phyloP scores from a whole-genome alignment of 2,797 vertebrate species.

The Fundulus diaphanus region DNA sequence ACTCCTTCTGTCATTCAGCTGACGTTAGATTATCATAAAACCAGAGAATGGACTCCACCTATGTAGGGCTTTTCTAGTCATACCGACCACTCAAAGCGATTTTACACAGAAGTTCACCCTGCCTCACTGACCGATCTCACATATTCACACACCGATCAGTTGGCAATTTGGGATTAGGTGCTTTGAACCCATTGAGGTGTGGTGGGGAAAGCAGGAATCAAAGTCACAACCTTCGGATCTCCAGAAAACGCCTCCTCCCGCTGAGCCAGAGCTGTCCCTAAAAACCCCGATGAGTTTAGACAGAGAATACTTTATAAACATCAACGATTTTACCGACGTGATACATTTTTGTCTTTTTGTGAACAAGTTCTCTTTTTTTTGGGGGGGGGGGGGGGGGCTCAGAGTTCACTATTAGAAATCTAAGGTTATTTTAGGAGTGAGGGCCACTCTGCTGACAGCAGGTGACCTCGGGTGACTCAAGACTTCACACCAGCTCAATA shows the following conservation, averaged over 20 bases:
- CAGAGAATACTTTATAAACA: background rate
- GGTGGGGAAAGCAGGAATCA: background rate
- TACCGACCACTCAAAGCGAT: background rate
- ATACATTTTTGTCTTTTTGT: background rate
- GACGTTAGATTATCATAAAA: conserved; percentile 2
- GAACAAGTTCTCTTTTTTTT: background rate
- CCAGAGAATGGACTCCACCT: background rate
- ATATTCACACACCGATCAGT: background rate
- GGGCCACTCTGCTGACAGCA: background rate
- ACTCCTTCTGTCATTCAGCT: background rate
- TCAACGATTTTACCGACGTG: background rate
- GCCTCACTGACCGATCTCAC: background rate
- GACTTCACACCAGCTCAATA: background rate
- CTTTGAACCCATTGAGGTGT: background rate
- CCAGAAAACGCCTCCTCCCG: background rate
- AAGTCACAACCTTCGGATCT: background rate
- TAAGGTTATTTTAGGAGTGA: conserved; percentile 1
- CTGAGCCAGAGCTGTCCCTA: background rate
- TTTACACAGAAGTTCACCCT: background rate
- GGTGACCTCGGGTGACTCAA: background rate
- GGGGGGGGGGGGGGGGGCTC: no score
- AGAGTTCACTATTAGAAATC: background rate
- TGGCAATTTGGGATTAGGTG: background rate
- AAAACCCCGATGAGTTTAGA: background rate
- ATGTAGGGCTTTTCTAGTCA: background rate